A percentile compares a stretch with the other conserved stretches of the same genome.
Conservation (phyloP, 2,888 invertebrate species). For the Lacanobia oleracea region DNA sequence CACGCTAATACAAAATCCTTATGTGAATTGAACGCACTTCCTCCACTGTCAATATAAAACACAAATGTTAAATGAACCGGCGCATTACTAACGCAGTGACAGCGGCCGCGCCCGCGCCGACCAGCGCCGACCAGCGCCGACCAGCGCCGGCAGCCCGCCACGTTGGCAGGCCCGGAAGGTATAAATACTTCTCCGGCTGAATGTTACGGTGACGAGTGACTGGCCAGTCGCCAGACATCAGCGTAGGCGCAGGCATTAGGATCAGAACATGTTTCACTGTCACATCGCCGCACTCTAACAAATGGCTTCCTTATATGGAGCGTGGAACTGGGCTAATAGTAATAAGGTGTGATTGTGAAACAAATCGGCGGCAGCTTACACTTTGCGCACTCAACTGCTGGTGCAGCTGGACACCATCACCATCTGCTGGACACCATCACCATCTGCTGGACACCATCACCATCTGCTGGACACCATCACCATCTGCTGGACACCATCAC, state of each 20-base stretch:
- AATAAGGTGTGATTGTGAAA: background rate
- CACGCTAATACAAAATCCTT: background rate
- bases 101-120: conserved; percentile 26
- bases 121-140: conserved; percentile 7
- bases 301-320: conserved; percentile 10
- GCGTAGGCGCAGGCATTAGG: conserved; percentile 35
- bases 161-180: conserved; percentile 52
- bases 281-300: conserved; percentile 21
- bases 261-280: conserved; percentile 52
- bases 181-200: conserved; percentile 55
- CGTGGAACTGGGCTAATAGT: background rate
- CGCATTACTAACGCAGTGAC: conserved; percentile 44
- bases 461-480: conserved; percentile 4
- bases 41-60: conserved; percentile 40
- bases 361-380: background rate
- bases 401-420: too few relatives aligned
- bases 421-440: background rate
- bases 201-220: conserved; percentile 45
- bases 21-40: conserved; percentile 18
- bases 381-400: background rate
- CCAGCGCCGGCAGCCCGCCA: background rate
- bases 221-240: conserved; percentile 26
- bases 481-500: background rate
- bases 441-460: conserved; percentile 4
- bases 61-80: conserved; percentile 25